These are phyloP conservation scores for Linhomoeus sp. DNA, from an alignment of 2,888 invertebrate genomes.

Conservation along the genomic window DNA sequence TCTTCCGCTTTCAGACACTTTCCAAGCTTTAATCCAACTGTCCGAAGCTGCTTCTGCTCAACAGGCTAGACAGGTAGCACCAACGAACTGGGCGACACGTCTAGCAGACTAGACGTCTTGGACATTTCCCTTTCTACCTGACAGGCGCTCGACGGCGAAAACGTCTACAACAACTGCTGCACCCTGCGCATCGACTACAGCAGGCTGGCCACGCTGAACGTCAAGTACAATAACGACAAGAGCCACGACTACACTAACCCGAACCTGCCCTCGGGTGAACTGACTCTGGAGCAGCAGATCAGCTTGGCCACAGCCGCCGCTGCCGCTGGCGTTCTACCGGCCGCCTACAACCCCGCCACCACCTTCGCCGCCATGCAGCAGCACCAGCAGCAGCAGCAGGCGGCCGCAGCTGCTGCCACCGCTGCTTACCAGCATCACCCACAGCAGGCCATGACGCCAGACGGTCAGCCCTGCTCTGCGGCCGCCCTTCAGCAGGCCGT, in stretches of 20 bases:
- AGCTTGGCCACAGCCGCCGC: slow-evolving; percentile 8
- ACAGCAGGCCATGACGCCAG: too few species aligned
- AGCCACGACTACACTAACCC: slow-evolving; percentile 98
- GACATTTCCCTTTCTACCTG: too few species aligned
- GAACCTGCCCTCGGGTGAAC: slow-evolving; percentile 77
- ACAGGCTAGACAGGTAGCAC: slow-evolving; percentile 80
- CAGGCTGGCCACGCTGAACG: slow-evolving; percentile 89
- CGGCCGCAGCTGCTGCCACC: too few species aligned
- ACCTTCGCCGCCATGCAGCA: slow-evolving; percentile 1
- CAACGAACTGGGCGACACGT: too few species aligned
- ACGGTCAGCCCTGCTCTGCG: too few species aligned
- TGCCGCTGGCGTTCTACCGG: neutral
- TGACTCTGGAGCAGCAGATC: slow-evolving; percentile 24
- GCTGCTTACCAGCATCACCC: neutral
- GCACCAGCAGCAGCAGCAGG: neutral
- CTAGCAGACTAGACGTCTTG: too few species aligned
- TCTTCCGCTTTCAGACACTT: slow-evolving; percentile 52
- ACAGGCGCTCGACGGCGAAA: slow-evolving; percentile 85
- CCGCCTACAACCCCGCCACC: neutral
- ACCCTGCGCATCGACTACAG: slow-evolving; percentile 97
- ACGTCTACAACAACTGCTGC: slow-evolving; percentile 98
- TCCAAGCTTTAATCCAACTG: slow-evolving; percentile 97
- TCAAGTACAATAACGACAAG: slow-evolving; percentile 99
- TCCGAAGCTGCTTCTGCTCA: slow-evolving; percentile 89
- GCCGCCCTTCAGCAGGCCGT: too few species aligned